Evolutionary conservation across 2,888 invertebrate genomes (phyloP).

Genomic region (Xanthostigma xanthostigma): DNA sequence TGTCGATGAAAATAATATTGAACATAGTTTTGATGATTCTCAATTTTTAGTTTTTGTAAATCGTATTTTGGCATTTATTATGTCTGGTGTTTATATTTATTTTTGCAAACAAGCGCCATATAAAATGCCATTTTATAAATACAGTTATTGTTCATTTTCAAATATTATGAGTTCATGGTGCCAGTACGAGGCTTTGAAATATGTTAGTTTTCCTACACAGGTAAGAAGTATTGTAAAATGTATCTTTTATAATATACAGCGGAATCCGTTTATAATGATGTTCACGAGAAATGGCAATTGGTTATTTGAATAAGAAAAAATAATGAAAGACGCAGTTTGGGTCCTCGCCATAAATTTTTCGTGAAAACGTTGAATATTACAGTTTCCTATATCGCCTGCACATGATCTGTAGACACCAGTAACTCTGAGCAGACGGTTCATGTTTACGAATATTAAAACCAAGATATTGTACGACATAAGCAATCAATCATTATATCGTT

Average conservation of each 20-base stretch:
- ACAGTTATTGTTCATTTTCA: conserved; percentile 88
- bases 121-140: conserved; percentile 82
- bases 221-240: conserved; percentile 28
- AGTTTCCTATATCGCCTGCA: too few relatives aligned
- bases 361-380: too few relatives aligned
- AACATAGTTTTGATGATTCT: conserved; percentile 73
- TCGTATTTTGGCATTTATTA: conserved; percentile 68
- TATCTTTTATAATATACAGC: too few relatives aligned
- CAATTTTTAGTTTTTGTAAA: conserved; percentile 96
- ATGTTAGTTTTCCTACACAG: conserved; percentile 95
- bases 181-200: conserved; percentile 98
- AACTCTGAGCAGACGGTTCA: too few relatives aligned
- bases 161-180: conserved; percentile 99
- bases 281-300: too few relatives aligned
- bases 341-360: too few relatives aligned
- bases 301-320: background rate
- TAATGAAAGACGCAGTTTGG: too few relatives aligned
- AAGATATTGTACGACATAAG: too few relatives aligned
- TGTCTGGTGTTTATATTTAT: conserved; percentile 50
- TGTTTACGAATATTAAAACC: too few relatives aligned
- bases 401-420: too few relatives aligned
- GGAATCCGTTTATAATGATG: too few relatives aligned
- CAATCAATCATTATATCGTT: too few relatives aligned
- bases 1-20: conserved; percentile 25
- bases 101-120: conserved; percentile 48